A percentile compares a stretch with the other conserved stretches of the same genome.
Conservation (phyloP, 2,113 vertebrate genomes). For the Cyanistes caeruleus region DNA sequence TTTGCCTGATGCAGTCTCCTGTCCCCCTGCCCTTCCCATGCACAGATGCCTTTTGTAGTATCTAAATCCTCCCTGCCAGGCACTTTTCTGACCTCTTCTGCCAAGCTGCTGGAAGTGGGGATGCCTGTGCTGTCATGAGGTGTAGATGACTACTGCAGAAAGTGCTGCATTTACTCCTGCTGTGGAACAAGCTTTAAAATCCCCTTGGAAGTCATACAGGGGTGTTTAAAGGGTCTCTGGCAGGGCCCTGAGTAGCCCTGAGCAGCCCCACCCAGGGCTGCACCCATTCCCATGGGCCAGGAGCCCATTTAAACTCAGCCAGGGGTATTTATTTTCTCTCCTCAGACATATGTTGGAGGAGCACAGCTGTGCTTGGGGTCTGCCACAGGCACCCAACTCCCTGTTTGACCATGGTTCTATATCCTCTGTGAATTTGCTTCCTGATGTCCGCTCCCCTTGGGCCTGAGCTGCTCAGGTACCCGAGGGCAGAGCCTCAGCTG, state of each 20-base stretch:
- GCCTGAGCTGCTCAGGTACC: neutral
- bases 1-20: neutral
- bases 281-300: neutral
- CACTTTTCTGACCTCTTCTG: neutral
- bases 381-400: accelerated
- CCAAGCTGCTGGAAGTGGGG: neutral
- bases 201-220: accelerated
- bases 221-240: neutral
- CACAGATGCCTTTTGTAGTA: neutral
- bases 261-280: neutral
- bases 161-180: neutral
- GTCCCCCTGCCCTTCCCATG: neutral
- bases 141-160: neutral
- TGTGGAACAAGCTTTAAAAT: neutral
- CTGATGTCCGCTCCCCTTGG: accelerated
- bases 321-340: accelerated
- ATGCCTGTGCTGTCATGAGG: accelerated
- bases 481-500: neutral
- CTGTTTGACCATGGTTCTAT: accelerated
- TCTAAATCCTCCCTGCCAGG: neutral
- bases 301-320: neutral
- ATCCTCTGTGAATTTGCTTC: accelerated
- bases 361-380: accelerated
- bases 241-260: neutral
- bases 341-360: accelerated